Base-by-base conservation (phyloP, 1,140 invertebrate species). In the Belonocnema kinseyi region DNA sequence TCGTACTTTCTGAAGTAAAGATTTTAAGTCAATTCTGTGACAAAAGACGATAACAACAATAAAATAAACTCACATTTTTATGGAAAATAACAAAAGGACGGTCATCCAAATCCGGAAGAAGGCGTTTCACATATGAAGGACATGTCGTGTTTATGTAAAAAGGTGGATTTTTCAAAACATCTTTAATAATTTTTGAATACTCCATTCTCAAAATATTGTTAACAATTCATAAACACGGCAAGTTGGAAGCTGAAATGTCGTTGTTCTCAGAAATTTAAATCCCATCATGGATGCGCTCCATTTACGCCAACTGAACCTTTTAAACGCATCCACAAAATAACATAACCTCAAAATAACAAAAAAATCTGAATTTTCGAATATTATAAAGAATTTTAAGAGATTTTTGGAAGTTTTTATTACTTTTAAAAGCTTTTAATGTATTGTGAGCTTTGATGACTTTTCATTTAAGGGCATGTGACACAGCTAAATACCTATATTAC, bases 41-140 rank as follows among this genome's bases (percentile, higher is more conserved):
- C 4, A 26, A 13, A 61, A 33, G 46, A 33, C 7, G 40, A 66
- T n/a, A 66, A 26, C 8, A 26, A 14, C 12, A n/a, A 26, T 8
- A 21, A 61, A 13, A 21, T 14, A 16, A 13, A 73, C 74, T 81
- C 3, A 79, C 80, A 73, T 71, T 72, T 73, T 79, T 79, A 1
- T 79, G 72, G 54, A 79, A 52, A 46, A 81, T 13, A 11, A 79
- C 46, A 13, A 76, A 76, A 6, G 33, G 13, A n/a, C 58, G 19
- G 26, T 71, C 51, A 12, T 79, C 72, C 17, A 81, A 21, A 3
- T 79, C 74, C 2, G 74, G 74, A 26, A 81, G 73, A 33, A 81
- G 53, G 26, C 74, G 61, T 7, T 79, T 72, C 14, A 81, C 56
- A 5, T 81, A 79, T 6, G 80, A 79, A 14, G 79, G 75, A 66